Base-by-base conservation (phyloP, 2,797 vertebrate genomes). In the Pipistrellus nathusii region DNA sequence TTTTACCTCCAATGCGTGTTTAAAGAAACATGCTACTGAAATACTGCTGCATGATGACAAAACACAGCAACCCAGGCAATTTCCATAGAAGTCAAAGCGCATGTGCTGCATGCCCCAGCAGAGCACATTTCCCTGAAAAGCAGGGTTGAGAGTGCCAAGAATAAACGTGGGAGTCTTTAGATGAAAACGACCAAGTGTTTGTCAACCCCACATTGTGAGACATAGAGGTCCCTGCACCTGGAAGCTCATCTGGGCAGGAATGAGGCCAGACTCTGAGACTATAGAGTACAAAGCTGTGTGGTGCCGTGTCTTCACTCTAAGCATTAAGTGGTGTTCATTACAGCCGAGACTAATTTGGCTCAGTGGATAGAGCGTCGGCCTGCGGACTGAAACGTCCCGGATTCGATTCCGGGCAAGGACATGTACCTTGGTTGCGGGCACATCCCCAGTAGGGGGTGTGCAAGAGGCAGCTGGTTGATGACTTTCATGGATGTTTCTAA, bases 1-100 rank as follows among this genome's bases (percentile, higher is more conserved):
- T 87, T 93, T 93, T 82, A 83, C 75, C 66, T 95, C 71, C 44
- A 71, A 23, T 76, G 83, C 88, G 92, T 94, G 68, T 78, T 94
- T 77, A 89, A 69, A 68, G 62, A 92, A 85, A 53, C 51, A 78
- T 6, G 8, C 72, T 91, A 53, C 53, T 92, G 92, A 94, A 93
- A 85, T 92, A 77, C 59, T 35, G 57, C 30, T 75, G 44, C 80
- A 73, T 5, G 4, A 51, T 86, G 59, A 92, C 84, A 91, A 93
- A 92, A 84, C 83, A 72, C 85, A 94, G 90, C 91, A 62, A 59
- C 75, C 51, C 0, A 57, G 84, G 82, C 89, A 68, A 53, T 92
- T 53, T 89, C 78, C 18, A 7, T 53, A 66, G 69, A 89, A 89
- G 12, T 62, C 38, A 82, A 68, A 73, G 82, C 3, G 0, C 55